A percentile compares a stretch with the other conserved stretches of the same genome.
Evolutionary conservation across 2,888 invertebrate genomes (phyloP).

Genomic region (Archaeoteleia sp.): DNA sequence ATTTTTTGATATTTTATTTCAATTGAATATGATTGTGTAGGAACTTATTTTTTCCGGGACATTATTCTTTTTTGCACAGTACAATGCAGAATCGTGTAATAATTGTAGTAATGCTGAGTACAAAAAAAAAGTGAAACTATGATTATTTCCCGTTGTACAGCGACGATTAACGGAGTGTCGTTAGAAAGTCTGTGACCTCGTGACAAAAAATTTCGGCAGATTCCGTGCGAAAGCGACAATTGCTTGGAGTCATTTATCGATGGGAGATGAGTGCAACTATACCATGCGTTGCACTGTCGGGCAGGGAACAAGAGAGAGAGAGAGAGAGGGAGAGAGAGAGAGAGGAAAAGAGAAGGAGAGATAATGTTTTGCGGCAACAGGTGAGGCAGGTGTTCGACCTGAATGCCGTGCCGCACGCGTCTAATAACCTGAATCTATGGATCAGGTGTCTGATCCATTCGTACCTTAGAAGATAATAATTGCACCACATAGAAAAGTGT

Average conservation of each 20-base stretch:
- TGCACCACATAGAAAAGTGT: conserved; percentile 51
- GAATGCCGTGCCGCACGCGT: conserved; percentile 71
- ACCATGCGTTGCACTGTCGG: conserved; percentile 61
- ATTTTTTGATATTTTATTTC: no score
- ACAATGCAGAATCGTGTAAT: no score
- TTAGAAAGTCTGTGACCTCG: conserved; percentile 7
- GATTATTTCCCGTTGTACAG: no score
- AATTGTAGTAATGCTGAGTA: no score
- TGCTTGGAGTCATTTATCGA: conserved; percentile 69
- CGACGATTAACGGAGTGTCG: no score
- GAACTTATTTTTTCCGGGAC: no score
- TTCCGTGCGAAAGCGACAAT: conserved; percentile 53
- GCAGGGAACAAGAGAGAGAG: conserved; percentile 39
- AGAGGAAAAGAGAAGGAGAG: conserved; percentile 55
- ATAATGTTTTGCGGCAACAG: conserved; percentile 75
- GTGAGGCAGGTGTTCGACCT: conserved; percentile 74
- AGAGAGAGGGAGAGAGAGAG: conserved; percentile 23
- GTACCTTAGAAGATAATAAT: conserved; percentile 64
- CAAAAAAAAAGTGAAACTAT: no score
- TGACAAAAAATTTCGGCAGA: conserved; percentile 28
- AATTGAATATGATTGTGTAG: no score
- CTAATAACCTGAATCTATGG: conserved; percentile 73
- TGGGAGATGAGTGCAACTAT: conserved; percentile 65
- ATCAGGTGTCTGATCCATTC: conserved; percentile 71
- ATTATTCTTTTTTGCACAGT: no score